phyloP scores from a whole-genome alignment of 1,140 invertebrate genomes.

The Nephila pilipes region DNA sequence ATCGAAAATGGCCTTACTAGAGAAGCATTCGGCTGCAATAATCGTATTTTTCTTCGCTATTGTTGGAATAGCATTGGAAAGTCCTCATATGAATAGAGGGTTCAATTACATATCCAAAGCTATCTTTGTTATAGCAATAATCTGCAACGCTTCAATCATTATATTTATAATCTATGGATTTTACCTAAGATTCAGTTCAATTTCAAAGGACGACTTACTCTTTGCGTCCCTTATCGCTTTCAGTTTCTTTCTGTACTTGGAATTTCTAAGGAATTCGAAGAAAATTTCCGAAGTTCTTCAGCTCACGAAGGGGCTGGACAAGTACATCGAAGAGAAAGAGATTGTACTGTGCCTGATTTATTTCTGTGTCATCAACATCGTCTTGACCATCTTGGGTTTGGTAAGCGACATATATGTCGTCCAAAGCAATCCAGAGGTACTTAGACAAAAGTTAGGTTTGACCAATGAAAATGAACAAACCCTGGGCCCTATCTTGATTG shows the following conservation, averaged over 20 bases:
- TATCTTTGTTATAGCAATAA: not conserved
- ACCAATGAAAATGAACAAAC: not conserved
- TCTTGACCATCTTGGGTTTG: not conserved
- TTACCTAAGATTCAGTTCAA: not conserved
- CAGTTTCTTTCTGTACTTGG: not conserved
- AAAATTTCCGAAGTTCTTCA: not conserved
- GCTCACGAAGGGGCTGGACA: not conserved
- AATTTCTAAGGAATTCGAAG: not conserved
- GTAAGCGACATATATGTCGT: not conserved
- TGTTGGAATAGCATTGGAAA: not conserved
- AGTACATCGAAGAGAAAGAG: not conserved
- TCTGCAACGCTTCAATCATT: not conserved
- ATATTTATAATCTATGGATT: not conserved
- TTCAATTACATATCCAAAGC: not conserved
- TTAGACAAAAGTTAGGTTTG: not conserved
- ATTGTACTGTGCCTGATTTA: not conserved
- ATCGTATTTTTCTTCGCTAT: not conserved
- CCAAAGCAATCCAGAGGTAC: not conserved
- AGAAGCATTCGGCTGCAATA: not conserved
- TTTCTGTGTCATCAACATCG: not conserved
- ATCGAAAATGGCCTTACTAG: not conserved
- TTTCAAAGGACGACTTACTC: not conserved
- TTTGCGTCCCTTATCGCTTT: not conserved
- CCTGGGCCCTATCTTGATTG: too few relatives aligned
- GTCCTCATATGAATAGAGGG: not conserved